Conservation (phyloP, 2,113 vertebrate genomes). For the Lepisosteus oculatus region DNA sequence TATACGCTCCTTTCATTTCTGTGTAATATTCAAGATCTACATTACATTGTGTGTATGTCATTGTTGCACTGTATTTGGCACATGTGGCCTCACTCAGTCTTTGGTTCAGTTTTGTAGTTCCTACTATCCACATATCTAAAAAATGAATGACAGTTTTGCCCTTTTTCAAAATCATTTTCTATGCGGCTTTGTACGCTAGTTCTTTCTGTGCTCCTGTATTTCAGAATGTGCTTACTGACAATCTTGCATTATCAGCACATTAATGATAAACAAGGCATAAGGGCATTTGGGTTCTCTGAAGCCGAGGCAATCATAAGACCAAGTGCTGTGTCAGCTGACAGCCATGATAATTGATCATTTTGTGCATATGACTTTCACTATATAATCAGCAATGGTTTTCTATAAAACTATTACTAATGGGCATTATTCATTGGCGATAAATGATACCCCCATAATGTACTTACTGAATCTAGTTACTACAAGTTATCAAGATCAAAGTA, state of each 20-base stretch:
- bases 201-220: background rate
- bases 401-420: background rate
- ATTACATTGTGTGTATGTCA: background rate
- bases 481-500: no score
- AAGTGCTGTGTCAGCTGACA: conserved; percentile 20
- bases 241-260: background rate
- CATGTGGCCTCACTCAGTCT: no score
- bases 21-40: background rate
- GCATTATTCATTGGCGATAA: no score
- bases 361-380: background rate
- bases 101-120: no score
- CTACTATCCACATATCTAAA: no score
- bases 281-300: conserved; percentile 9
- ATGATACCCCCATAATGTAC: no score
- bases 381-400: conserved; percentile 8
- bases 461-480: no score
- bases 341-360: background rate
- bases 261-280: background rate
- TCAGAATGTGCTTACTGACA: background rate
- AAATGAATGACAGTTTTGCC: no score
- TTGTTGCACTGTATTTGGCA: background rate
- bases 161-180: no score
- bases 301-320: conserved; percentile 21
- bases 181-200: no score
- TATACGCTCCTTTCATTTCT: no score